These are phyloP conservation scores for Drosophila lacicola DNA, from an alignment of 2,888 invertebrate species.

Conservation along the genomic window DNA sequence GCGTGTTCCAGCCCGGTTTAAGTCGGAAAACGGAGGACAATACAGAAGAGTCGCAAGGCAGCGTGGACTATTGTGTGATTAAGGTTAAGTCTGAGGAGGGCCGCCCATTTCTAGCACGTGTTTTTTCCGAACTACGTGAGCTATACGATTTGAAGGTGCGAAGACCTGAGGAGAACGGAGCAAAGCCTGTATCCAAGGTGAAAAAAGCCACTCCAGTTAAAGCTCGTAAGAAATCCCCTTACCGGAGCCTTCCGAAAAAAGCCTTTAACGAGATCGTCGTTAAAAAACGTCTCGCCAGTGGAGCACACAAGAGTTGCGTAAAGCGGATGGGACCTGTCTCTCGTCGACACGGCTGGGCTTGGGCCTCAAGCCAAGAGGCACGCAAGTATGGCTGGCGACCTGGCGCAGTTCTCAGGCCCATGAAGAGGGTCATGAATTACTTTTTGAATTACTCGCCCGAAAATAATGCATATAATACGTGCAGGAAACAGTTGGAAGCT, in stretches of 20 bases:
- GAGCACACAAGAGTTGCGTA: conserved; percentile 87
- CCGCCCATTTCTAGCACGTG: conserved; percentile 74
- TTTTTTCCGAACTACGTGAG: conserved; percentile 78
- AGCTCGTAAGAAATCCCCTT: no score
- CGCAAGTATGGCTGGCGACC: conserved; percentile 82
- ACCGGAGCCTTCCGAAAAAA: not conserved
- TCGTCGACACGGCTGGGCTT: conserved; percentile 89
- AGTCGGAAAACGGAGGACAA: no score
- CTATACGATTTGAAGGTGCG: conserved; percentile 67
- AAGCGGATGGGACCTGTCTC: conserved; percentile 86
- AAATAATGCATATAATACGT: conserved; percentile 37
- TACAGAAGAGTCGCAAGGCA: conserved; percentile 22
- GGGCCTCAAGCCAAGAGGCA: conserved; percentile 84
- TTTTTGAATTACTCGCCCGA: conserved; percentile 73
- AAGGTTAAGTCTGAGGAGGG: not conserved
- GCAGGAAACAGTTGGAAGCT: conserved; percentile 82
- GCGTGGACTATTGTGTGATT: conserved; percentile 4
- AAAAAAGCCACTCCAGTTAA: not conserved
- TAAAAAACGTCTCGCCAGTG: not conserved
- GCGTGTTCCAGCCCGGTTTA: conserved; percentile 12
- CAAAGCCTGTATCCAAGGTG: no score
- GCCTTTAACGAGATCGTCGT: not conserved
- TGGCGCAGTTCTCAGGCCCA: conserved; percentile 80
- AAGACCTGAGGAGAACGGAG: no score
- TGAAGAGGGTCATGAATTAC: conserved; percentile 80